Evolutionary conservation across 2,888 invertebrate genomes (phyloP), one percentile per base, ranked within the genome.

Genomic region (Dendrolimus pini): DNA sequence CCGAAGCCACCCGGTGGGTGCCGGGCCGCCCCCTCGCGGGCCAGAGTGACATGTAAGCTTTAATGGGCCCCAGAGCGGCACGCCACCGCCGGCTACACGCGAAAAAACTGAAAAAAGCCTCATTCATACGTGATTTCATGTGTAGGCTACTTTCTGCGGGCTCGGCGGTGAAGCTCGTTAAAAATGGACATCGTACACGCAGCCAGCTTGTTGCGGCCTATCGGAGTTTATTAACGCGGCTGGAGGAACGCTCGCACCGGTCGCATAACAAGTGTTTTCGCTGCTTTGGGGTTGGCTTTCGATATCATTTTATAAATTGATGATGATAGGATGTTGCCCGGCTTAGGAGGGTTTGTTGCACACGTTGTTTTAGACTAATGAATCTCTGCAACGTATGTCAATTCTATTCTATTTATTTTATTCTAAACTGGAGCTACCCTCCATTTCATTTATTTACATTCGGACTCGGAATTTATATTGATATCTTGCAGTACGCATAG

Each of bases 71-170:
- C 79, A 78, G 79, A 83, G 83, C 82, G 85, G 83, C 81, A 72
- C 72, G 83, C 83, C 83, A 80, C 79, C 70, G 78, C 82, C 75
- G 78, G 84, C 74, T 83, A 85, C 86, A 87, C 82, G 83, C 81
- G 85, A 85, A 89, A 88, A 87, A 87, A 83, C 82, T 82, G 83
- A 85, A 86, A 88, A 88, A 89, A 83, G 80, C 79, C 84, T 87
- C 88, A 88, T 89, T 88, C 88, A 88, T 88, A 89, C 85, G 90
- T 89, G 89, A 90, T 90, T 90, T 85, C 85, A 84, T 86, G 89
- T 87, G 85, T 87, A 87, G 86, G 89, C 85, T 89, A 87, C 88
- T 89, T 89, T 86, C 85, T 83, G 87, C 77, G 87, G 89, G 86
- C 80, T 76, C 75, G 77, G 85, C 76, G 89, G 83, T 78, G 83